A percentile compares a stretch with the other conserved stretches of the same genome.
Evolutionary conservation across 2,888 invertebrate genomes (phyloP).

Genomic region (Eumerus sabulonum): DNA sequence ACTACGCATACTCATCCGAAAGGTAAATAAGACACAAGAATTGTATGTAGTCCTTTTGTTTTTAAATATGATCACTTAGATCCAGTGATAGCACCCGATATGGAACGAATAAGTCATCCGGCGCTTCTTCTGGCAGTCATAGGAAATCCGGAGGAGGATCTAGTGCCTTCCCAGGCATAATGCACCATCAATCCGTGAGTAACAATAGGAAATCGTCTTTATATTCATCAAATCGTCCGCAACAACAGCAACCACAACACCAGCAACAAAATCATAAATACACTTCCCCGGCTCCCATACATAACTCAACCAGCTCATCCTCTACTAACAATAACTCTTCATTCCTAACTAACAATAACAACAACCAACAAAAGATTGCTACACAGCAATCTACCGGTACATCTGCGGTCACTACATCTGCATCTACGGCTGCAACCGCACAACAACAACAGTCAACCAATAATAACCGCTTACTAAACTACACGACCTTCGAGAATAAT

Average conservation of each 20-base stretch:
- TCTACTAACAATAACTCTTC: slow-evolving; percentile 70
- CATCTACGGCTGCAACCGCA: slow-evolving; percentile 44
- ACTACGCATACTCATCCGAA: slow-evolving; percentile 86
- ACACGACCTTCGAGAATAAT: slow-evolving; percentile 79
- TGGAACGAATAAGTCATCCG: slow-evolving; percentile 79
- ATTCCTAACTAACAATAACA: slow-evolving; percentile 68
- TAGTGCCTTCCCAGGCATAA: slow-evolving; percentile 76
- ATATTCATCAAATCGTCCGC: slow-evolving; percentile 74
- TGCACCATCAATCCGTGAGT: slow-evolving; percentile 79
- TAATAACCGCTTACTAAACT: slow-evolving; percentile 77
- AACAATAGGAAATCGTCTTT: slow-evolving; percentile 74
- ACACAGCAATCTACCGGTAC: slow-evolving; percentile 43
- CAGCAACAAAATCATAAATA: slow-evolving; percentile 75
- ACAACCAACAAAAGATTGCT: slow-evolving; percentile 43
- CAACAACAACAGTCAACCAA: slow-evolving; percentile 66
- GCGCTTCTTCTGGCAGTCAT: slow-evolving; percentile 79
- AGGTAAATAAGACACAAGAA: slow-evolving; percentile 79
- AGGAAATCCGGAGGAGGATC: slow-evolving; percentile 76
- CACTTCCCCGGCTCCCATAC: slow-evolving; percentile 75
- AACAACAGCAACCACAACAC: slow-evolving; percentile 73
- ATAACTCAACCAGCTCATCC: slow-evolving; percentile 70
- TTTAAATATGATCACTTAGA: slow-evolving; percentile 74
- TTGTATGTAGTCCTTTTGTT: background rate
- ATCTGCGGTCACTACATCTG: slow-evolving; percentile 18
- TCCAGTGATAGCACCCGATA: slow-evolving; percentile 83